phyloP scores from a whole-genome alignment of 2,797 vertebrate species.

The Antennarius maculatus region DNA sequence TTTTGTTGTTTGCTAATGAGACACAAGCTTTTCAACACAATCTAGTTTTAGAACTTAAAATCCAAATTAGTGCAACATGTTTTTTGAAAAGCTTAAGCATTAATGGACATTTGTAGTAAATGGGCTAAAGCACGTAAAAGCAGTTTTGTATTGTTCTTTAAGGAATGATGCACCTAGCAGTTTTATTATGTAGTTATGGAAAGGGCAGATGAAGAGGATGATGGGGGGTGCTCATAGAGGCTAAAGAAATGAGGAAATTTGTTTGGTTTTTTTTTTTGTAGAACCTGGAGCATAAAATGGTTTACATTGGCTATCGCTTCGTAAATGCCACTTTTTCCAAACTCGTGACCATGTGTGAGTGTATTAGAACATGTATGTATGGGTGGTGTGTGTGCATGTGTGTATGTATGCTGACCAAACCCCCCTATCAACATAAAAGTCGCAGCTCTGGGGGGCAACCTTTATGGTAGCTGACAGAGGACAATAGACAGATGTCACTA shows the following conservation, averaged over 20 bases:
- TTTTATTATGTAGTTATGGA: constrained; percentile 59
- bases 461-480: constrained; percentile 57
- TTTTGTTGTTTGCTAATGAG: constrained; percentile 62
- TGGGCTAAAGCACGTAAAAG: constrained; percentile 42
- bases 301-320: constrained; percentile 74
- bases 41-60: constrained; percentile 45
- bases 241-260: constrained; percentile 31
- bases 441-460: constrained; percentile 36
- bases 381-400: constrained; percentile 31
- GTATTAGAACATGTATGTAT: constrained; percentile 37
- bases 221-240: constrained; percentile 24
- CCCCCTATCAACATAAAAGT: constrained; percentile 53
- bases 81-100: constrained; percentile 42
- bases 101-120: constrained; percentile 46
- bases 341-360: constrained; percentile 41
- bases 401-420: not conserved
- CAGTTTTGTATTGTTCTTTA: constrained; percentile 22
- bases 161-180: constrained; percentile 35
- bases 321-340: constrained; percentile 75
- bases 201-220: constrained; percentile 44
- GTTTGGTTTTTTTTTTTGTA: constrained; percentile 62
- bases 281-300: constrained; percentile 64
- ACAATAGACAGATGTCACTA: constrained; percentile 71
- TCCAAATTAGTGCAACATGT: constrained; percentile 32
- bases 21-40: constrained; percentile 48